Evolutionary conservation across 2,113 vertebrate genomes (phyloP), one percentile per base, ranked within the genome.

Genomic region (Lepus americanus): DNA sequence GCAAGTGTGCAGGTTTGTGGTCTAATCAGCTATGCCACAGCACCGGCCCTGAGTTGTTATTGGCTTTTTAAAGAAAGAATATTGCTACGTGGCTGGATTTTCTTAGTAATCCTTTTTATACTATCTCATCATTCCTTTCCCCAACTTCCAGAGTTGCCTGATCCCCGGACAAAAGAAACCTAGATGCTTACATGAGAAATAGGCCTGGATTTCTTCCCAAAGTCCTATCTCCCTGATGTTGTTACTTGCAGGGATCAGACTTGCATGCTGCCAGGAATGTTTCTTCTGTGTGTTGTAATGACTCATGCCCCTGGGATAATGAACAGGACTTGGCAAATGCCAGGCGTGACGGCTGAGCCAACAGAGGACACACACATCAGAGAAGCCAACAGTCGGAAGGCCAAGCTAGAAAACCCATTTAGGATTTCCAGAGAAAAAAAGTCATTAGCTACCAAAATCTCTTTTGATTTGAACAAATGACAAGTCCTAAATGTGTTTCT

Each of bases 231-330:
- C 76, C 8, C 77, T 33, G 73, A 83, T 51, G 84, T 10, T 22
- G 16, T 72, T 81, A 49, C 82, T 92, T 72, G 16, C 78, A 59
- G 82, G 67, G 73, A 77, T 89, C 74, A 55, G 85, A 81, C 1
- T 0, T 51, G 36, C 31, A 11, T 5, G 51, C 70, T 96, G 82
- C 88, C 92, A 83, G 88, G 90, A 95, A 86, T 70, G 69, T 89
- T 86, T 95, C 81, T 95, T 82, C 95, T 96, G 17, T 90, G 73
- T 82, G 93, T 51, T 95, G 44, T 86, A 87, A 94, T 94, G 92
- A 86, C 53, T 97, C 90, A 51, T n/a, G 59, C 63, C 59, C 63
- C 61, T 6, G 1, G 94, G 73, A 92, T 86, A 90, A 94, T 72
- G 79, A 90, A 64, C 74, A 88, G 79, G 88, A 63, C 64, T 92